These are phyloP conservation scores for Phoeniculus purpureus DNA, from an alignment of 2,797 vertebrate genomes.

Conservation along the genomic window DNA sequence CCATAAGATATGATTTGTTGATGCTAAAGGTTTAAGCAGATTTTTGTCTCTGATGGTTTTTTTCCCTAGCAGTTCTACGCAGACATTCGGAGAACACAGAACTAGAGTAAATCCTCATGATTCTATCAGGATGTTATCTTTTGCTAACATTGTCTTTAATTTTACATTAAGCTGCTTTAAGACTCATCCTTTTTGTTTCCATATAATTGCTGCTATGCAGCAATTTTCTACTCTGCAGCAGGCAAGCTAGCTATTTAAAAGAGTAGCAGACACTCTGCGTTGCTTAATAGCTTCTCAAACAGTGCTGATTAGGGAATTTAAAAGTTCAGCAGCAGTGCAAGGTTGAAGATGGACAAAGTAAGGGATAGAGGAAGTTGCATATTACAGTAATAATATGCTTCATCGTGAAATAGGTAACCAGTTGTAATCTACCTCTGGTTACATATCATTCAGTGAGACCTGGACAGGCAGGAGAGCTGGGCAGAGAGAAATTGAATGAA, in stretches of 20 bases:
- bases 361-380: background rate
- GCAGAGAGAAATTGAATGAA: too few relatives aligned
- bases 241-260: constrained; percentile 23
- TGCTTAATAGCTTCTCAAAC: constrained; percentile 9
- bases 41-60: background rate
- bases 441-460: too few relatives aligned
- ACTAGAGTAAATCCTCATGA: background rate
- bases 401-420: background rate
- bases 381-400: background rate
- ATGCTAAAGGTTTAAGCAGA: background rate
- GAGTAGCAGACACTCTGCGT: background rate
- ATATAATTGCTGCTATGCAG: constrained; percentile 28
- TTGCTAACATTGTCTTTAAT: background rate
- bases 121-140: constrained; percentile 15
- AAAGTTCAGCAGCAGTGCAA: background rate
- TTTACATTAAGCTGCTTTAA: constrained; percentile 22
- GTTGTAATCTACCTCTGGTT: background rate
- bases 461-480: too few relatives aligned
- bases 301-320: background rate
- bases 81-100: background rate
- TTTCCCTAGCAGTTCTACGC: background rate
- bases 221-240: constrained; percentile 19
- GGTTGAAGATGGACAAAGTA: background rate
- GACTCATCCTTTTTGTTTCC: constrained; percentile 42
- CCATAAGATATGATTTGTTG: background rate